Evolutionary conservation across 2,888 invertebrate species (phyloP).

Genomic region (Adelognathus sp.): DNA sequence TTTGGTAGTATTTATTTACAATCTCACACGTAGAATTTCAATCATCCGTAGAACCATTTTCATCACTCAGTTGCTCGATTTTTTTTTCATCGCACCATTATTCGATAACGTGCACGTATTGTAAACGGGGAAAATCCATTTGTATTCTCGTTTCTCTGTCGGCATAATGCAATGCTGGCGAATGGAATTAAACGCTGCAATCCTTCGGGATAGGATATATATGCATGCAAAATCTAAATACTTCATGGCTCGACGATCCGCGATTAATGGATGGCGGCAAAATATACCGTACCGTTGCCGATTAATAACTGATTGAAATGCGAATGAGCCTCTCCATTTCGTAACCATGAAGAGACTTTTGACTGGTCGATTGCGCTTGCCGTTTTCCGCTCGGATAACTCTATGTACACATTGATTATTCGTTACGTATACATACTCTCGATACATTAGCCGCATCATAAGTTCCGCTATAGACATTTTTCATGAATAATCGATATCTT

Average conservation of each 20-base stretch:
- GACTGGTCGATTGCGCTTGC: slow-evolving; percentile 23
- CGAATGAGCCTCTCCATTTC: slow-evolving; percentile 65
- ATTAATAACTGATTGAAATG: slow-evolving; percentile 66
- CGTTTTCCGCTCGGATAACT: background rate
- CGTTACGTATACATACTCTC: background rate
- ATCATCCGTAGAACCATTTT: slow-evolving; percentile 39
- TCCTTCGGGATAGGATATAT: slow-evolving; percentile 26
- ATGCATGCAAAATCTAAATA: slow-evolving; percentile 46
- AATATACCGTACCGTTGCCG: slow-evolving; percentile 66
- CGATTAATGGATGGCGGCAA: slow-evolving; percentile 62
- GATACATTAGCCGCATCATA: background rate
- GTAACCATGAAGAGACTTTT: slow-evolving; percentile 62
- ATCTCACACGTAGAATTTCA: slow-evolving; percentile 51
- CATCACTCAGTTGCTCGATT: slow-evolving; percentile 34
- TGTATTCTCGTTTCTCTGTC: slow-evolving; percentile 13
- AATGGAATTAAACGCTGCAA: slow-evolving; percentile 39
- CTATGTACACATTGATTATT: background rate
- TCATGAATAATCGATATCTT: slow-evolving; percentile 20
- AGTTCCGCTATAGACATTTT: background rate
- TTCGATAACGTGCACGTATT: slow-evolving; percentile 31
- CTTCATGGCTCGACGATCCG: slow-evolving; percentile 52
- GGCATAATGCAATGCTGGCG: slow-evolving; percentile 12
- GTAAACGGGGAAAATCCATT: slow-evolving; percentile 41
- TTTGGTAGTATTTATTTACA: slow-evolving; percentile 1
- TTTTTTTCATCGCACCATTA: slow-evolving; percentile 44